Evolutionary conservation across 53 echinoderm and acorn worm species (phyloP), one percentile per base, ranked within the genome.

Genomic region (Pentamera pediparva): DNA sequence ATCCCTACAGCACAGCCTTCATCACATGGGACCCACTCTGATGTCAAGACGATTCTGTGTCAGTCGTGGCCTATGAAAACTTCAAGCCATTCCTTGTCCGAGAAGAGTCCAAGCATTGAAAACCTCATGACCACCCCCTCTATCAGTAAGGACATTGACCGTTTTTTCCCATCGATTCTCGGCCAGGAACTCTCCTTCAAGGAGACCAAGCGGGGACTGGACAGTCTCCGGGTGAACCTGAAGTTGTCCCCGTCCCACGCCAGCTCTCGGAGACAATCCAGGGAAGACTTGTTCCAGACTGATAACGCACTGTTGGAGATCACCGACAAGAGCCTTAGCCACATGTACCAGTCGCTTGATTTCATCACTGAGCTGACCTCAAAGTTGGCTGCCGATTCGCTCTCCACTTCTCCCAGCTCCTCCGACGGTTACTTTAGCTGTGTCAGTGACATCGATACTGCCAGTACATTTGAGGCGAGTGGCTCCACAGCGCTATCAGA

Each of bases 341-440:
- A 89, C 59, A 89, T 93, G 89, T 83, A 81, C 10, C 86, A 93
- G 78, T 93, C 93, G 50, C 59, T 93, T 35, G 93, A 93, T 81
- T 89, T 89, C 82, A 83, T 84, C 33, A 93, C 93, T 31, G 89
- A 89, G 74, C 59, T 93, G 24, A 83, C 89, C 17, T 76, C 89
- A 35, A 86, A 76, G 38, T 79, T 93, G 8, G 53, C 84, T 37
- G 59, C 77, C 7, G 84, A 84, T 24, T 72, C 73, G 12, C 35
- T 72, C 17, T 72, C 73, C 51, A 53, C 53, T 9, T 72, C 73
- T 53, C 55, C 67, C 38, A 67, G 43, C 65, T 57, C 76, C 34
- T 22, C 75, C 54, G 41, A 65, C 34, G 55, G 57, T 56, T 65
- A 82, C 11, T 74, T 54, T 40, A 75, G 75, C 17, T 82, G 63